A percentile compares a stretch with the other conserved stretches of the same genome.
These are phyloP conservation scores for Manduca sexta DNA, from an alignment of 1,140 invertebrate genomes.

Conservation along the genomic window DNA sequence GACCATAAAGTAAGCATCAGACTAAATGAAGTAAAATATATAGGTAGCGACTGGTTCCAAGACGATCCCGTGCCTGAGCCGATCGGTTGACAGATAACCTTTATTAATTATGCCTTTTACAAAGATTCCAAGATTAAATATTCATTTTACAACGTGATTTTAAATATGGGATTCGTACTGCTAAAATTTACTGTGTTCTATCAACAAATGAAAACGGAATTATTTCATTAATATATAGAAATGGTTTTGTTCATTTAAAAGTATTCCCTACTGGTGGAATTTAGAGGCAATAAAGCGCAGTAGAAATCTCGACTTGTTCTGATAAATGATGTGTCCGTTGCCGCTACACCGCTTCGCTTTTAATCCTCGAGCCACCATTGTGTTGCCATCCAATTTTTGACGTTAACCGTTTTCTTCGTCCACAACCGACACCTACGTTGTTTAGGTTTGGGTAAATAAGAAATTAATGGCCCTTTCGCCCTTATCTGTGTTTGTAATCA, in stretches of 20 bases:
- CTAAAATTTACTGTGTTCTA: no score
- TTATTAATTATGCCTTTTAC: no score
- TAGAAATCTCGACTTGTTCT: conserved; percentile 39
- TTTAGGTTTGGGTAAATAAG: conserved; percentile 45
- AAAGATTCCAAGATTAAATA: no score
- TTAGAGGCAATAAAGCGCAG: conserved; percentile 25
- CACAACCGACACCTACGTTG: conserved; percentile 49
- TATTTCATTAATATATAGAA: no score
- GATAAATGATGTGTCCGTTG: conserved; percentile 66
- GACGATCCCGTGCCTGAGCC: conserved; percentile 9
- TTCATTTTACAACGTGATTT: no score
- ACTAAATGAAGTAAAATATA: conserved; percentile 24
- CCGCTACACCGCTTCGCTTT: conserved; percentile 67
- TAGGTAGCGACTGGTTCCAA: conserved; percentile 12
- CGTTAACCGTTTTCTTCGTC: conserved; percentile 46
- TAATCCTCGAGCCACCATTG: conserved; percentile 59
- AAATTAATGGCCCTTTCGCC: conserved; percentile 52
- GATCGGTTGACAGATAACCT: background rate
- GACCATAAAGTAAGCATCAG: conserved; percentile 42
- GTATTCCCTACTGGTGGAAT: conserved; percentile 9
- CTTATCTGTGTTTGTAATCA: conserved; percentile 52
- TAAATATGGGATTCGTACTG: no score
- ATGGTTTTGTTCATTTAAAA: no score
- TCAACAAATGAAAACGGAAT: no score
- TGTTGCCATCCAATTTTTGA: conserved; percentile 56